Base-by-base conservation (phyloP, 30 jellyfish, hydroid and myxozoan genomes). In the Chrysaora quinquecirrha region DNA sequence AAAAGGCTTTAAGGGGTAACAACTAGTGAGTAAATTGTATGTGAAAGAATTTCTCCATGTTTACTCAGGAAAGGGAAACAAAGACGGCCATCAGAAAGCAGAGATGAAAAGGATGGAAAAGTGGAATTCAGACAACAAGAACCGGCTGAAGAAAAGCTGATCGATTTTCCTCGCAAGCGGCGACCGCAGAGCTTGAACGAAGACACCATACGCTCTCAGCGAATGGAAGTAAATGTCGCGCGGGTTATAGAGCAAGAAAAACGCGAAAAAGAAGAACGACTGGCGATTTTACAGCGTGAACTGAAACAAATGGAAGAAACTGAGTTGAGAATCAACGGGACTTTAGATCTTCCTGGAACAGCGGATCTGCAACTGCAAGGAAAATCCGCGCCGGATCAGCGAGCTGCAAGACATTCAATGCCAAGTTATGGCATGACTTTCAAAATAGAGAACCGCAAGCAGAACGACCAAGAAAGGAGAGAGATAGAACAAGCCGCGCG, bases 161-260 rank as follows among this genome's bases (percentile, higher is more conserved):
- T 76, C 1, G 90, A 80, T 21, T 80, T 38, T n/a, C 76, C 75
- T 0, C 90, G 83, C 10, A 65, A 67, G 48, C 61, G 29, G 11
- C 85, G 92, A 6, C 92, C 92, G 16, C 92, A 70, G 56, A 82
- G 92, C 27, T 16, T 82, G 64, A 82, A 82, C 73, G 92, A 82
- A 70, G 92, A 70, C 11, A 69, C 82, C 22, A 56, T 69, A 12
- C 21, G 73, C 6, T 32, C 34, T 18, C 61, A 63, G 71, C 58
- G 85, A 3, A 27, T 25, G 19, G 85, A 67, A 18, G 34, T 71
- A 31, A 30, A 43, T 54, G 32, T 73, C 33, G 66, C 73, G 49
- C 64, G 92, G 23, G 78, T 66, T 24, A 50, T 16, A 3, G 92
- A 82, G 19, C 84, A 72, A 30, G 92, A 75, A 1, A 82, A 82